phyloP scores from a whole-genome alignment of 2,888 invertebrate genomes.

The Urechis unicinctus region DNA sequence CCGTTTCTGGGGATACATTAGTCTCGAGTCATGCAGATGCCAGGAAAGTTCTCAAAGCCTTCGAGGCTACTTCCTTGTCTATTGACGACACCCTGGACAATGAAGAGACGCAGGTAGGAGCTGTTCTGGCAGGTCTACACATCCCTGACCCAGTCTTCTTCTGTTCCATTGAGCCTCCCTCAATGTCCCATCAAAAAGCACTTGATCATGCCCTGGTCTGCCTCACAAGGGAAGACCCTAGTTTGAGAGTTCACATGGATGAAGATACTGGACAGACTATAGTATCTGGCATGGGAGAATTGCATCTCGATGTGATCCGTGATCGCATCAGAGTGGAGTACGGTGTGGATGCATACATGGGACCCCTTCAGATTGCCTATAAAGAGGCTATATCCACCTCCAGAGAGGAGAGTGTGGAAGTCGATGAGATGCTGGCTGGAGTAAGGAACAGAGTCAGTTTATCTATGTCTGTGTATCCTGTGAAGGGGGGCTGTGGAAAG shows the following conservation, averaged over 20 bases:
- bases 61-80: background rate
- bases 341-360: slow-evolving; percentile 83
- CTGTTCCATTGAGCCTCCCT: slow-evolving; percentile 90
- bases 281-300: slow-evolving; percentile 78
- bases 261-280: slow-evolving; percentile 80
- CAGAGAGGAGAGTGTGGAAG: slow-evolving; percentile 47
- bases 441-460: slow-evolving; percentile 60
- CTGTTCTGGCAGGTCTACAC: slow-evolving; percentile 57
- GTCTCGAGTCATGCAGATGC: slow-evolving; percentile 28
- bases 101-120: background rate
- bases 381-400: slow-evolving; percentile 63
- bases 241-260: slow-evolving; percentile 63
- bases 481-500: slow-evolving; percentile 6
- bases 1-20: slow-evolving; percentile 58
- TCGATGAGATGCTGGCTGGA: slow-evolving; percentile 63
- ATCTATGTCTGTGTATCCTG: slow-evolving; percentile 60
- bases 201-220: slow-evolving; percentile 76
- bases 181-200: slow-evolving; percentile 65
- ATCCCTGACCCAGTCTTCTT: slow-evolving; percentile 94
- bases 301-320: slow-evolving; percentile 87
- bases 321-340: slow-evolving; percentile 82
- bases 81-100: background rate
- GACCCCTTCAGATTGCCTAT: slow-evolving; percentile 87
- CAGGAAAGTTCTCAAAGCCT: slow-evolving; percentile 11
- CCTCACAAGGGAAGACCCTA: slow-evolving; percentile 82